A percentile compares a stretch with the other conserved stretches of the same genome.
These are phyloP conservation scores for Platerodrilus igneus DNA, from an alignment of 2,888 invertebrate genomes.

Conservation along the genomic window DNA sequence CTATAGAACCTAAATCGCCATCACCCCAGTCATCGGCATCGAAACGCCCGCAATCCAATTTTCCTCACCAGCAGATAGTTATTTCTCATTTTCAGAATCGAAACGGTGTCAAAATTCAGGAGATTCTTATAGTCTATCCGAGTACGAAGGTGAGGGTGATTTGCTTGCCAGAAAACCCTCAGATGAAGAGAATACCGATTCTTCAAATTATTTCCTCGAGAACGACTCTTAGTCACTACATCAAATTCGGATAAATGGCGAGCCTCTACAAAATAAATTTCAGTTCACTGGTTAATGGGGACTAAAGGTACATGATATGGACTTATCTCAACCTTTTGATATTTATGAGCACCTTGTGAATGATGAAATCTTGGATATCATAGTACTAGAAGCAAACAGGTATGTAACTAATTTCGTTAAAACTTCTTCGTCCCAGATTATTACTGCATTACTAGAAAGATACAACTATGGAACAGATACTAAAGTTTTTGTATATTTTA, in stretches of 20 bases:
- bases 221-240: background rate
- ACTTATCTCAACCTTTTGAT: background rate
- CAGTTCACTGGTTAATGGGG: no score
- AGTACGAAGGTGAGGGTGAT: constrained; percentile 1
- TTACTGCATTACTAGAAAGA: background rate
- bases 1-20: no score
- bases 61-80: background rate
- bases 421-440: background rate
- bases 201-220: background rate
- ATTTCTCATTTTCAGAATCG: constrained; percentile 2
- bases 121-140: background rate
- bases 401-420: constrained; percentile 1
- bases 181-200: background rate
- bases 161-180: background rate
- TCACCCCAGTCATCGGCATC: no score
- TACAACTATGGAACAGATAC: background rate
- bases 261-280: background rate
- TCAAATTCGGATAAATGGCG: constrained; percentile 1
- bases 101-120: background rate
- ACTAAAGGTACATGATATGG: background rate
- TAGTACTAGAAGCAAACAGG: constrained; percentile 2
- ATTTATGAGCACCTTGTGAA: background rate
- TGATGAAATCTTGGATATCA: no score
- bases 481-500: no score
- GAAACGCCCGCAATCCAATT: background rate